These are phyloP conservation scores for Myopa testacea DNA, from an alignment of 2,888 invertebrate species.

Conservation along the genomic window DNA sequence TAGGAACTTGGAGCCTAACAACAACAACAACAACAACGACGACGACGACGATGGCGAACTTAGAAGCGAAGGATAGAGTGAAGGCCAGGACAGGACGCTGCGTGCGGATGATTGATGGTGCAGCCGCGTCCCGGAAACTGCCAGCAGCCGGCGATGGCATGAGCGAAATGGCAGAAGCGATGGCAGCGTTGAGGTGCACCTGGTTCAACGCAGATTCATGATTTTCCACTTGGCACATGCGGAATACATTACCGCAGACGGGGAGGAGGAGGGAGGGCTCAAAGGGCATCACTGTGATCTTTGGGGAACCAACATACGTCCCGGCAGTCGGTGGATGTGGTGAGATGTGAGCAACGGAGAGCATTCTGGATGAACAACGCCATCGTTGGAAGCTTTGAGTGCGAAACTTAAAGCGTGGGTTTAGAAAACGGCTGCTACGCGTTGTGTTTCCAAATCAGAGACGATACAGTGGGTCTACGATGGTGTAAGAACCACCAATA, in stretches of 20 bases:
- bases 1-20: not conserved
- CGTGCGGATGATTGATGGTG: slow-evolving; percentile 42
- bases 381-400: no score
- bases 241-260: slow-evolving; percentile 12
- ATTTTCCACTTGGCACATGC: slow-evolving; percentile 31
- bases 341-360: not conserved
- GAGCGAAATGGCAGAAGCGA: slow-evolving; percentile 15
- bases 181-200: slow-evolving; percentile 6
- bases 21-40: not conserved
- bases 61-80: not conserved
- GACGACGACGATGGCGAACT: not conserved
- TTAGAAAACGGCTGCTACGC: no score
- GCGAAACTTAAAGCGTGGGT: not conserved
- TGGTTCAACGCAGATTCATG: slow-evolving; percentile 18
- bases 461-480: no score
- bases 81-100: not conserved
- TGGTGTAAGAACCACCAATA: no score
- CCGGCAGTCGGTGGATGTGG: not conserved
- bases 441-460: no score
- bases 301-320: not conserved
- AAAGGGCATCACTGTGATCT: not conserved
- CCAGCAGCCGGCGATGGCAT: slow-evolving; percentile 32
- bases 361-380: not conserved
- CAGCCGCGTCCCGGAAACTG: slow-evolving; percentile 35
- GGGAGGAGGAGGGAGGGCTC: not conserved